A percentile compares a stretch with the other conserved stretches of the same genome.
Evolutionary conservation across 2,888 invertebrate species (phyloP).

Genomic region (Chrysolina oricalcia): DNA sequence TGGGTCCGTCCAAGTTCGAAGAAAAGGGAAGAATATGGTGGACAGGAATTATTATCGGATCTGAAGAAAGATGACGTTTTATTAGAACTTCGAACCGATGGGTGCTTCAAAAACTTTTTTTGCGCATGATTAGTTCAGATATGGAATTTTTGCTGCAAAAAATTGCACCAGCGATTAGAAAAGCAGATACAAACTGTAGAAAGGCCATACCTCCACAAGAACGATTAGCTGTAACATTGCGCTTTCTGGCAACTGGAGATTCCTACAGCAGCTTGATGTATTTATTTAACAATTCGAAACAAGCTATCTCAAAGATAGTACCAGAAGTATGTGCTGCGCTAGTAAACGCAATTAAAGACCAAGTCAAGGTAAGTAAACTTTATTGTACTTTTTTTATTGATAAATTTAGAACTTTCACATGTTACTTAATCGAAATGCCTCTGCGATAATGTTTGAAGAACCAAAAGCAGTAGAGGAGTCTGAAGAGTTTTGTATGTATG

Average conservation of each 20-base stretch:
- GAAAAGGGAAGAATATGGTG: too few relatives aligned
- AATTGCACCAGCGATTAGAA: not conserved
- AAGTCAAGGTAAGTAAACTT: slow-evolving; percentile 23
- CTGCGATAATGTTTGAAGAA: slow-evolving; percentile 12
- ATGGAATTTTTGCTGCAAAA: not conserved
- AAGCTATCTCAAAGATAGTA: not conserved
- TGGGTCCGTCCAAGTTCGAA: too few relatives aligned
- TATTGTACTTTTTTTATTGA: slow-evolving; percentile 18
- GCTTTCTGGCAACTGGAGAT: not conserved
- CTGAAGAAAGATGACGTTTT: too few relatives aligned
- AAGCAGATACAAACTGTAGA: too few relatives aligned
- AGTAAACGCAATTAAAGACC: not conserved
- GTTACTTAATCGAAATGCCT: slow-evolving; percentile 25
- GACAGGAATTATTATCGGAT: too few relatives aligned
- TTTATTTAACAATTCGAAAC: not conserved
- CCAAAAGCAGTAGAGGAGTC: slow-evolving; percentile 24
- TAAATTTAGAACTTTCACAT: slow-evolving; percentile 25
- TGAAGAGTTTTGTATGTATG: slow-evolving; percentile 27
- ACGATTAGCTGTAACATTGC: too few relatives aligned
- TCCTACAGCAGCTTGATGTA: not conserved
- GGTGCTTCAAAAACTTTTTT: too few relatives aligned
- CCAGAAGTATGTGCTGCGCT: not conserved
- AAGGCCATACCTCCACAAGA: too few relatives aligned
- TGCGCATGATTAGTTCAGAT: not conserved
- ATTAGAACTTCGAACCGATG: too few relatives aligned